Percentiles rank a stretch among this genome's conserved stretches.
phyloP scores from a whole-genome alignment of 2,797 vertebrate genomes.

The Tragopan temminckii region DNA sequence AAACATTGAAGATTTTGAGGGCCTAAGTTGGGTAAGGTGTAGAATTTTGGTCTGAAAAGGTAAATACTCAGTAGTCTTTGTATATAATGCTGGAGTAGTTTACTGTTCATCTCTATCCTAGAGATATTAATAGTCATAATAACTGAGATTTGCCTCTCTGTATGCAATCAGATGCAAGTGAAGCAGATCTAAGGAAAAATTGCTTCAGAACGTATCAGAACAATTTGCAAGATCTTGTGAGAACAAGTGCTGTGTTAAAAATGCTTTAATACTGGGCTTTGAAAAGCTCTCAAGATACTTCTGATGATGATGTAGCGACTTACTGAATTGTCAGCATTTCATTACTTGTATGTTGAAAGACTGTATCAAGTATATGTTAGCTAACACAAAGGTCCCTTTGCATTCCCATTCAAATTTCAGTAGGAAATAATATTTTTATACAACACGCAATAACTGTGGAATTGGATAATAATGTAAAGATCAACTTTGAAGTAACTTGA shows the following conservation, averaged over 20 bases:
- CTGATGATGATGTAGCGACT: not conserved
- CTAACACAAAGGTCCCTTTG: not conserved
- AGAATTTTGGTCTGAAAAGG: not conserved
- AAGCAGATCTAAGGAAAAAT: not conserved
- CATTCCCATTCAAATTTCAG: not conserved
- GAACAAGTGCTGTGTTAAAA: not conserved
- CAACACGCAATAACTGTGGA: not conserved
- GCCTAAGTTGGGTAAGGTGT: conserved; percentile 23
- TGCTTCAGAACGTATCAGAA: not conserved
- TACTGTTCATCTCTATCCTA: not conserved
- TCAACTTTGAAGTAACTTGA: not conserved
- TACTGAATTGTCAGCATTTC: not conserved
- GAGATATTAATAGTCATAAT: not conserved
- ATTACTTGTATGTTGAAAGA: not conserved
- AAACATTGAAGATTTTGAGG: conserved; percentile 49
- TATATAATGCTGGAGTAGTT: not conserved
- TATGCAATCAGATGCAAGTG: not conserved
- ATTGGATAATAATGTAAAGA: not conserved
- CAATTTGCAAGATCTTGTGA: not conserved
- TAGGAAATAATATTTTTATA: not conserved
- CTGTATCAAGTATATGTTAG: fast-evolving
- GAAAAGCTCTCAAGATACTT: not conserved
- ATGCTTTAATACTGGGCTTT: not conserved
- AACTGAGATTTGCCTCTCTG: not conserved
- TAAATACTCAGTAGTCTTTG: not conserved